Conservation (phyloP, 2,113 vertebrate species). For the Oenanthe oenanthe region DNA sequence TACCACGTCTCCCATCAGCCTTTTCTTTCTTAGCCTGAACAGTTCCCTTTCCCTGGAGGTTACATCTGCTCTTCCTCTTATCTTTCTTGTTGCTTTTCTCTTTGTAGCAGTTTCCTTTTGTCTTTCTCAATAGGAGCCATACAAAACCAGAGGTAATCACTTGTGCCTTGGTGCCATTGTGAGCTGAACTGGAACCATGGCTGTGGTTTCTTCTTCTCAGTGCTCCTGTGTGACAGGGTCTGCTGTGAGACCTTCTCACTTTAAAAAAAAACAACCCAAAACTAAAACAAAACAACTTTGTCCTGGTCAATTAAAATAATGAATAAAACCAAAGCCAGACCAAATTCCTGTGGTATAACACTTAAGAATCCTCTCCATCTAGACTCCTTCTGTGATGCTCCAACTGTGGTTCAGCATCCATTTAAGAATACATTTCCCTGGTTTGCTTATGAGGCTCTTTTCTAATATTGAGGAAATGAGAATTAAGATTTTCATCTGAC, state of each 20-base stretch:
- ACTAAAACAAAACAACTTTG: background rate
- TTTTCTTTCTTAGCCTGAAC: background rate
- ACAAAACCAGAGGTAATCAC: background rate
- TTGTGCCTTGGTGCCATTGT: background rate
- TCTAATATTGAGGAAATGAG: background rate
- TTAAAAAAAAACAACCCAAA: background rate
- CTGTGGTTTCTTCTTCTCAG: background rate
- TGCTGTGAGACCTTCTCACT: background rate
- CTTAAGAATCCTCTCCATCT: background rate
- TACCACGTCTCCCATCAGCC: background rate
- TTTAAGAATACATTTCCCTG: background rate
- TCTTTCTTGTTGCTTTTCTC: background rate
- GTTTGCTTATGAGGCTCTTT: background rate
- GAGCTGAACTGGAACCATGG: background rate
- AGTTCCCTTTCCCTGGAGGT: background rate
- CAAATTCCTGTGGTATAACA: background rate
- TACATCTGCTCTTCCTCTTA: background rate
- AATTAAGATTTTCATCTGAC: background rate
- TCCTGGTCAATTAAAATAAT: background rate
- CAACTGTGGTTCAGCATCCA: background rate
- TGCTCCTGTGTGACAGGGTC: rapidly evolving
- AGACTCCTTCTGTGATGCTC: no score
- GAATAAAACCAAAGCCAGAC: background rate
- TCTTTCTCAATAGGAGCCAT: background rate
- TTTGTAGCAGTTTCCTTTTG: background rate